These are phyloP conservation scores for Zonitis immaculata DNA, from an alignment of 2,888 invertebrate species.

Conservation along the genomic window DNA sequence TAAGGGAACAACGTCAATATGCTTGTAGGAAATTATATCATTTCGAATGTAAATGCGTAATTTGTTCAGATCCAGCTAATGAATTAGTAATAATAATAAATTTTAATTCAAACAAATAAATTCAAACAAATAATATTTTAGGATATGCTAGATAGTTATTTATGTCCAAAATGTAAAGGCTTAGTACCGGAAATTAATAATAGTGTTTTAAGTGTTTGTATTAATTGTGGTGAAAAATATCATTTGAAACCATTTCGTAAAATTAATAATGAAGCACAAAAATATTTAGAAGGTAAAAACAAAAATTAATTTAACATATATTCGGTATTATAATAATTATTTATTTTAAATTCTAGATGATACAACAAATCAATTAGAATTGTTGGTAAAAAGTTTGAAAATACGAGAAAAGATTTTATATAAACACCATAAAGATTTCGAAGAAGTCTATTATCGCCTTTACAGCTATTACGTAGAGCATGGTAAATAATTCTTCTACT, in stretches of 20 bases:
- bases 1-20: constrained; percentile 56
- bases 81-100: no score
- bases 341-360: constrained; percentile 29
- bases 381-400: constrained; percentile 48
- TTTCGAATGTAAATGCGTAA: constrained; percentile 71
- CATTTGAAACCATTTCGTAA: constrained; percentile 33
- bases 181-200: constrained; percentile 31
- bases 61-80: constrained; percentile 55
- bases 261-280: constrained; percentile 36
- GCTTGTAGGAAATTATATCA: constrained; percentile 66
- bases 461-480: constrained; percentile 52
- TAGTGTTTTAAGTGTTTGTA: constrained; percentile 41
- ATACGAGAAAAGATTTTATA: constrained; percentile 50
- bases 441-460: constrained; percentile 44
- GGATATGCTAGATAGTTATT: constrained; percentile 46
- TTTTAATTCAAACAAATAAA: no score
- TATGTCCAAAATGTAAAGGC: constrained; percentile 47
- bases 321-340: constrained; percentile 2
- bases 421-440: constrained; percentile 51
- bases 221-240: constrained; percentile 32
- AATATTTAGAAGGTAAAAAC: constrained; percentile 38
- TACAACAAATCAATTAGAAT: constrained; percentile 36
- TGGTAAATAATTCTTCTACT: constrained; percentile 41
- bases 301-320: constrained; percentile 5
- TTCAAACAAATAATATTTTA: constrained; percentile 26